Percentiles rank a stretch among this genome's conserved stretches.
Evolutionary conservation across 2,888 invertebrate species (phyloP).

Genomic region (Tachina grossa): DNA sequence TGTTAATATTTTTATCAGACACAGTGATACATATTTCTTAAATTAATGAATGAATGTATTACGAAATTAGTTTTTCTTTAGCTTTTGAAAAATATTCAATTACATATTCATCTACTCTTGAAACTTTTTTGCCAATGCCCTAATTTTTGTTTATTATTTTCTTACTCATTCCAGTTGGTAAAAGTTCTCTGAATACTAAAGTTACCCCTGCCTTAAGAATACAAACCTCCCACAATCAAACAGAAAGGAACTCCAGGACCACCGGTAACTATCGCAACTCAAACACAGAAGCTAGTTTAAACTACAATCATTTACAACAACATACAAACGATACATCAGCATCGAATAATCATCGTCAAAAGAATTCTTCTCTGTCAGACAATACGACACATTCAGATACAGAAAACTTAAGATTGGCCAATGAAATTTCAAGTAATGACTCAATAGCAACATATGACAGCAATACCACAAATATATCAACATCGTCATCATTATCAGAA

Average conservation of each 20-base stretch:
- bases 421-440: conserved; percentile 33
- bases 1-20: conserved; percentile 21
- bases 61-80: background rate
- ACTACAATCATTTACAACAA: conserved; percentile 17
- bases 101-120: background rate
- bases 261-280: conserved; percentile 13
- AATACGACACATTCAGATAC: conserved; percentile 58
- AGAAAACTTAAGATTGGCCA: conserved; percentile 42
- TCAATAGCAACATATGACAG: conserved; percentile 48
- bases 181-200: conserved; percentile 73
- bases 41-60: background rate
- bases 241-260: background rate
- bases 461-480: conserved; percentile 62
- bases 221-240: background rate
- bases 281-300: conserved; percentile 7
- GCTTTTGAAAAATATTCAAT: background rate
- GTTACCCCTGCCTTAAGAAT: conserved; percentile 49
- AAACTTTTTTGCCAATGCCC: background rate
- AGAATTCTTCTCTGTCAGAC: conserved; percentile 46
- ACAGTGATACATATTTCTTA: background rate
- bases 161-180: conserved; percentile 74
- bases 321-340: conserved; percentile 35
- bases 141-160: background rate
- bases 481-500: conserved; percentile 50
- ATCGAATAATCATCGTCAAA: conserved; percentile 37